Base-by-base conservation (phyloP, 1,140 invertebrate species). In the Harlomillsia oculata region DNA sequence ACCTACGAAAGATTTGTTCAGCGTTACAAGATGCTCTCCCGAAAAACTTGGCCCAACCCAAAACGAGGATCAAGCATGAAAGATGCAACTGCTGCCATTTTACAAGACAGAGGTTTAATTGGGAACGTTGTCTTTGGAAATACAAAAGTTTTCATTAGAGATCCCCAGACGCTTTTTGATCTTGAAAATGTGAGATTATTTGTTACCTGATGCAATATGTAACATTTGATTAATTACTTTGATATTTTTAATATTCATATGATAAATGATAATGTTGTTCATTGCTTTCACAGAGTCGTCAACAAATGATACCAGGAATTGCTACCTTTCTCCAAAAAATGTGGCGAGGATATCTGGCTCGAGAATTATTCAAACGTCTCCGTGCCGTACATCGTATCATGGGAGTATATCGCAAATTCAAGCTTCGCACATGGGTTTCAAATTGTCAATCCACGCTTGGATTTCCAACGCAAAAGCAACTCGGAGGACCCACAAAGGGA, bases 11-110 rank as follows among this genome's bases (percentile, higher is more conserved):
- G 56, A 51, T 63, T 64, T 37, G 57, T 64, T 4, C 30, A 57
- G 20, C 87, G 91, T 56, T 97, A 97, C 75, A 97, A 97, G 77
- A 93, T 96, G 87, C 85, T 96, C 63, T 90, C 85, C 0, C 80
- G 84, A 63, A 84, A 84, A 69, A 97, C 92, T 2, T 97, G 93
- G 93, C 93, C 93, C 25, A 95, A 93, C 30, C 60, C 60, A 13
- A 48, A 48, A 32, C 46, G 37, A 25, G 25, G 43, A n/a, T 43
- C 44, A 6, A 48, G 29, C 26, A 54, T 53, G 51, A 80, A 81
- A 67, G 89, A 96, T 59, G 93, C 87, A 1, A 86, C 88, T 0
- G 74, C 81, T 68, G 83, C 84, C 40, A 80, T 98, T 37, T 78
- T 97, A 52, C 75, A 87, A 36, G 85, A 91, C 66, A 78, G 84